Base-by-base conservation (phyloP, 2,888 invertebrate genomes). In the Heterodera filipjevi region DNA sequence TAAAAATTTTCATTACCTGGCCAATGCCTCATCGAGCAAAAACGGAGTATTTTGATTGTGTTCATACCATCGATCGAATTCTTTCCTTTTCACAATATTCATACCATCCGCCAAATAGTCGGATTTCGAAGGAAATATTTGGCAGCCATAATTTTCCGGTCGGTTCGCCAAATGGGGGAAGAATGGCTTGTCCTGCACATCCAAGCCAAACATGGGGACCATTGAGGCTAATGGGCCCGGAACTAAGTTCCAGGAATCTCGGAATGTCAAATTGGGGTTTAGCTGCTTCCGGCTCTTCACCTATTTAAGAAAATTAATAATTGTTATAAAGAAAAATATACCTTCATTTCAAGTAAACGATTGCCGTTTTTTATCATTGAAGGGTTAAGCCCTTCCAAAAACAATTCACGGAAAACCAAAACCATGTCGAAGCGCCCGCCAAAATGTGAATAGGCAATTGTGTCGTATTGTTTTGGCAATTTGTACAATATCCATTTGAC, bases 391-490 rank as follows among this genome's bases (percentile, higher is more conserved):
- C 72, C 72, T 35, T 70, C 39, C 22, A 66, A 76, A 22, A 33
- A 77, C 19, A 77, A 33, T 66, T 77, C 22, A 16, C 59, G 32
- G n/a, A 71, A 70, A 71, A 76, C 77, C 22, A 66, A 73, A 27
- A 70, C 30, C 77, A 77, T 77, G n/a, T 77, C 77, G 32, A 71
- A 77, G 5, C 71, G 44, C 0, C 71, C 68, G 10, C 77, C 77
- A 44, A 49, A 71, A 39, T 68, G 77, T 3, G 35, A 53, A n/a
- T 66, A 76, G 3, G 46, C 33, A 10, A 59, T 44, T 10, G 76
- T 71, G 22, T 76, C 72, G 27, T 66, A 76, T 27, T 71, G 30
- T 30, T 33, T 33, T 33, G 71, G 71, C 0, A 71, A 6, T 22
- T 64, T 32, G 27, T 66, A 64, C 10, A 77, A 53, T 16, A 77